phyloP scores from a whole-genome alignment of 2,888 invertebrate species.

The Monochamus alternatus region DNA sequence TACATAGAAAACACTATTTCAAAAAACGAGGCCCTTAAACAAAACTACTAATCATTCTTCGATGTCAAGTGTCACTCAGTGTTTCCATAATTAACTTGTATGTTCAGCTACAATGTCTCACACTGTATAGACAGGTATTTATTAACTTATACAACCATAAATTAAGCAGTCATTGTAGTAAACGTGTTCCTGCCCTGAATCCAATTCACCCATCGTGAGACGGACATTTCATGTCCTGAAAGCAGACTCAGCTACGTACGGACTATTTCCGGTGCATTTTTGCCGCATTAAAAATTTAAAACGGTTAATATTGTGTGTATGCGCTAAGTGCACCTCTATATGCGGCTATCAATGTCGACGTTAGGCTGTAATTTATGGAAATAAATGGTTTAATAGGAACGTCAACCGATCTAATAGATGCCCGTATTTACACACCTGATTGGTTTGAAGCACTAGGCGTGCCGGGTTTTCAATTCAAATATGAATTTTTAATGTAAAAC shows the following conservation, averaged over 20 bases:
- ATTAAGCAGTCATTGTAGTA: background rate
- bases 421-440: background rate
- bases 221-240: background rate
- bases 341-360: background rate
- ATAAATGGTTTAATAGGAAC: background rate
- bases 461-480: too few species aligned
- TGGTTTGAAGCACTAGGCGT: background rate
- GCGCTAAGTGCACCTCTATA: background rate
- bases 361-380: background rate
- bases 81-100: too few species aligned
- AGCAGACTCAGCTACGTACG: background rate
- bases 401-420: background rate
- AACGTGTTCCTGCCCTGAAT: background rate
- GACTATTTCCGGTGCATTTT: background rate
- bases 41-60: too few species aligned
- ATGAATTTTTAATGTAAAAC: too few species aligned
- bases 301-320: background rate
- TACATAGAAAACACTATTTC: too few species aligned
- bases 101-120: too few species aligned
- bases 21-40: too few species aligned
- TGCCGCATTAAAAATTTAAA: background rate
- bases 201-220: background rate
- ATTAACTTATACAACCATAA: background rate
- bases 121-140: background rate
- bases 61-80: too few species aligned